Evolutionary conservation across 1,140 invertebrate genomes (phyloP).

Genomic region (Ceratina japonica): DNA sequence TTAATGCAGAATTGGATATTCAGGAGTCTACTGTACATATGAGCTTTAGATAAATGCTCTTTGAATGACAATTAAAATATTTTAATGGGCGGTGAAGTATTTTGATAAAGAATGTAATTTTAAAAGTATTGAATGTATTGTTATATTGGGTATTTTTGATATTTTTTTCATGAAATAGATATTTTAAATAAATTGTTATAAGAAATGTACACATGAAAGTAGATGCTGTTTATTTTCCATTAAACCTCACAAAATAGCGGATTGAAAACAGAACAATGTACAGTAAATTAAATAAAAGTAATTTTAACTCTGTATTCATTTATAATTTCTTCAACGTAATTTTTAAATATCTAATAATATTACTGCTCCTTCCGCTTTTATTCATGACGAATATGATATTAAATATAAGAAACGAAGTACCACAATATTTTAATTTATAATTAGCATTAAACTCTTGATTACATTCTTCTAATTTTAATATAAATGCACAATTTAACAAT

Average conservation of each 20-base stretch:
- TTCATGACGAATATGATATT: slow-evolving; percentile 39
- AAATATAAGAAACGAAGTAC: slow-evolving; percentile 53
- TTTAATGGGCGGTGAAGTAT: neutral
- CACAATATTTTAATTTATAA: slow-evolving; percentile 46
- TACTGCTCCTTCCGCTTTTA: slow-evolving; percentile 34
- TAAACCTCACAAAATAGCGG: slow-evolving; percentile 67
- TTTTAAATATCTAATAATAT: slow-evolving; percentile 53
- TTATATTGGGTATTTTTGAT: slow-evolving; percentile 44
- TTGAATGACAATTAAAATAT: neutral
- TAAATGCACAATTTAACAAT: slow-evolving; percentile 59
- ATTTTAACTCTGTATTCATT: slow-evolving; percentile 38
- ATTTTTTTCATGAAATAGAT: slow-evolving; percentile 50
- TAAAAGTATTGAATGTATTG: slow-evolving; percentile 33
- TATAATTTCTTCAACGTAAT: slow-evolving; percentile 47
- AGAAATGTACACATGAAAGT: slow-evolving; percentile 40
- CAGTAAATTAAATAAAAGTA: slow-evolving; percentile 63
- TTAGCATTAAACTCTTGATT: slow-evolving; percentile 42
- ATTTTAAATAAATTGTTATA: slow-evolving; percentile 54
- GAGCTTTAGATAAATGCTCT: too few relatives aligned
- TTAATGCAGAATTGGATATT: too few relatives aligned
- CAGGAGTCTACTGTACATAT: too few relatives aligned
- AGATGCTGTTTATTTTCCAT: slow-evolving; percentile 59
- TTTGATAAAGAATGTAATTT: slow-evolving; percentile 16
- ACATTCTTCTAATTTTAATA: slow-evolving; percentile 41
- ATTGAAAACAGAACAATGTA: slow-evolving; percentile 65